A percentile compares a stretch with the other conserved stretches of the same genome.
phyloP scores from a whole-genome alignment of 2,888 invertebrate genomes.

The Tyria jacobaeae region DNA sequence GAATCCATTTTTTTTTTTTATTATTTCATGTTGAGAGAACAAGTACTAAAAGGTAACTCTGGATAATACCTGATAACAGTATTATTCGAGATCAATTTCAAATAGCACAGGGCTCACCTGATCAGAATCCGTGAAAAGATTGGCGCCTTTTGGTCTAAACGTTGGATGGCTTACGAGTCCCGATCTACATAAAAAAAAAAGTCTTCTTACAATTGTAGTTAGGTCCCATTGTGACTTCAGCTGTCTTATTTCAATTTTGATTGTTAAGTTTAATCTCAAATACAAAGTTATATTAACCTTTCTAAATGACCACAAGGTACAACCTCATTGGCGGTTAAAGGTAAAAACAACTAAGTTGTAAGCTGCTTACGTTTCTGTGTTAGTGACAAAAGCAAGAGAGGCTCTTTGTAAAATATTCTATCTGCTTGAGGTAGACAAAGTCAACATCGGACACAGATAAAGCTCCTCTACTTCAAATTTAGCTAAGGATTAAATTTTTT shows the following conservation, averaged over 20 bases:
- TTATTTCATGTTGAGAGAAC: no score
- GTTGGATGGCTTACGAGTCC: no score
- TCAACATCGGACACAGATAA: background rate
- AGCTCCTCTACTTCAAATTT: background rate
- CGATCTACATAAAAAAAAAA: no score
- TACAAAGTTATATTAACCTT: background rate
- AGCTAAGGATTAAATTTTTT: background rate
- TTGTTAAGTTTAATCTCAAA: background rate
- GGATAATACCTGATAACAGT: no score
- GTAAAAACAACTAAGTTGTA: constrained; percentile 2
- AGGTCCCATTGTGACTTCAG: no score
- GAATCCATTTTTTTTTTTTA: no score
- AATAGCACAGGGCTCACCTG: no score
- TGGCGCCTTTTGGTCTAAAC: no score
- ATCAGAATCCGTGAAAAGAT: no score
- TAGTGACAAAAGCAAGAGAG: constrained; percentile 8
- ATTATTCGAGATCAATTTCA: no score
- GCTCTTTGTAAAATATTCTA: constrained; percentile 7
- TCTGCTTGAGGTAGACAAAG: constrained; percentile 4
- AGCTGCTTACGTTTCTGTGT: constrained; percentile 8
- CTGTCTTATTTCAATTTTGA: background rate
- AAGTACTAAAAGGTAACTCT: no score
- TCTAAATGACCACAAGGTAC: background rate
- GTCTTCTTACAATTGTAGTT: no score
- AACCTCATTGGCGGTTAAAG: constrained; percentile 1